phyloP scores from a whole-genome alignment of 2,113 vertebrate genomes.

The Madoqua kirkii region DNA sequence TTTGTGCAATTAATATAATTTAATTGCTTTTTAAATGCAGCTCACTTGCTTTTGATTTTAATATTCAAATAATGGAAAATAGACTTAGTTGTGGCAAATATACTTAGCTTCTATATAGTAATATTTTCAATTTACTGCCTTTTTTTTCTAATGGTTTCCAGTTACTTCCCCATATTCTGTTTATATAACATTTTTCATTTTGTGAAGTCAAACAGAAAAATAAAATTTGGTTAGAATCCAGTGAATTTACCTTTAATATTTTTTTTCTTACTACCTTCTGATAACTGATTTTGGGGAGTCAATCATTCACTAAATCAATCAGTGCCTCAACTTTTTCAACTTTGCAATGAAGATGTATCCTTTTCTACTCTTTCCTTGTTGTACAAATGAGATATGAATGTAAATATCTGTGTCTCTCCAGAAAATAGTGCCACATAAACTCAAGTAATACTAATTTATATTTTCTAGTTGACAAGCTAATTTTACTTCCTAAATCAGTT shows the following conservation, averaged over 20 bases:
- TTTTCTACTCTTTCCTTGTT: background rate
- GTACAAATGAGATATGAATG: background rate
- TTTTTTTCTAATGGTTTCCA: background rate
- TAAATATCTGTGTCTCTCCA: background rate
- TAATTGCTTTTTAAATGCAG: slow-evolving; percentile 5
- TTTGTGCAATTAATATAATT: slow-evolving; percentile 30
- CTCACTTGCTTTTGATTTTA: background rate
- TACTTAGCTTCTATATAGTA: background rate
- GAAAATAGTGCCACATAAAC: background rate
- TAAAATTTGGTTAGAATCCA: background rate
- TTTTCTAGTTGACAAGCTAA: background rate
- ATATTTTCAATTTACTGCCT: background rate
- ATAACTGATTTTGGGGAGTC: background rate
- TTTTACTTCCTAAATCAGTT: background rate
- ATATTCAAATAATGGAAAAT: background rate
- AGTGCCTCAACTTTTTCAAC: background rate
- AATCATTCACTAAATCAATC: background rate
- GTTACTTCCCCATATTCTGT: background rate
- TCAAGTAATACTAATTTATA: background rate
- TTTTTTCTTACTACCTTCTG: background rate
- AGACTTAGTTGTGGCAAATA: slow-evolving; percentile 20
- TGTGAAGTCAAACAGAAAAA: background rate
- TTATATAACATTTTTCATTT: background rate
- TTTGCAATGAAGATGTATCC: background rate
- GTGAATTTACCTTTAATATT: background rate